These are phyloP conservation scores for Mormyrus proboscirostris DNA, from an alignment of 2,797 vertebrate genomes.

Conservation along the genomic window DNA sequence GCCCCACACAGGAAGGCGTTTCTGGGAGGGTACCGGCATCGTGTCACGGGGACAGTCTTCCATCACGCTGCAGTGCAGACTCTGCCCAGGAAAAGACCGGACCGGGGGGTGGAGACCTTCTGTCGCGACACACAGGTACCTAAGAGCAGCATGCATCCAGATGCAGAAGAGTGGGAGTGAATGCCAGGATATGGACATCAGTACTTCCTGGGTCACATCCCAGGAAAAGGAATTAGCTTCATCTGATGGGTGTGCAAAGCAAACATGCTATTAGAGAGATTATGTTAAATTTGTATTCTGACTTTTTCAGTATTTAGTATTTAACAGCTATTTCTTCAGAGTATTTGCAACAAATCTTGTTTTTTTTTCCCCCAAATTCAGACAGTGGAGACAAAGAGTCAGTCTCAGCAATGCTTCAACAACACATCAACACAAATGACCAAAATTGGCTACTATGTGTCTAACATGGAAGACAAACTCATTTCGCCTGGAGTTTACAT, in stretches of 20 bases:
- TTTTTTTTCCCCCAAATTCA: conserved; percentile 25
- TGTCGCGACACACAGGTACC: conserved; percentile 78
- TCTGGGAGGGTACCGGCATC: conserved; percentile 82
- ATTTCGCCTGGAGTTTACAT: conserved; percentile 67
- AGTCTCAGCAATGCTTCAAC: conserved; percentile 66
- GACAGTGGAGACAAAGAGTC: conserved; percentile 61
- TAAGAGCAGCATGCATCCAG: background rate
- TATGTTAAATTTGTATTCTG: background rate
- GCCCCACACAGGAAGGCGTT: conserved; percentile 68
- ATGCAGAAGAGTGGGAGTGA: background rate
- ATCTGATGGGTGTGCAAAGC: background rate
- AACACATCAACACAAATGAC: conserved; percentile 80
- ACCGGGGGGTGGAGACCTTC: conserved; percentile 53
- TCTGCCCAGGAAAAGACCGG: conserved; percentile 53
- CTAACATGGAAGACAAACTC: conserved; percentile 71
- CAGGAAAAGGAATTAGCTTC: background rate
- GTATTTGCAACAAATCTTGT: background rate
- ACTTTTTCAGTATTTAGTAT: background rate
- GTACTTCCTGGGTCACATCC: background rate
- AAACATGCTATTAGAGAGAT: background rate
- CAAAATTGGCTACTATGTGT: conserved; percentile 74
- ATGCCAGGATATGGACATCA: background rate
- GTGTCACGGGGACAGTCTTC: conserved; percentile 67
- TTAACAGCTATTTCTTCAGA: background rate
- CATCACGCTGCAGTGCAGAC: conserved; percentile 85